Evolutionary conservation across 2,797 vertebrate genomes (phyloP), one percentile per base, ranked within the genome.

Genomic region (Chiroxiphia lanceolata): DNA sequence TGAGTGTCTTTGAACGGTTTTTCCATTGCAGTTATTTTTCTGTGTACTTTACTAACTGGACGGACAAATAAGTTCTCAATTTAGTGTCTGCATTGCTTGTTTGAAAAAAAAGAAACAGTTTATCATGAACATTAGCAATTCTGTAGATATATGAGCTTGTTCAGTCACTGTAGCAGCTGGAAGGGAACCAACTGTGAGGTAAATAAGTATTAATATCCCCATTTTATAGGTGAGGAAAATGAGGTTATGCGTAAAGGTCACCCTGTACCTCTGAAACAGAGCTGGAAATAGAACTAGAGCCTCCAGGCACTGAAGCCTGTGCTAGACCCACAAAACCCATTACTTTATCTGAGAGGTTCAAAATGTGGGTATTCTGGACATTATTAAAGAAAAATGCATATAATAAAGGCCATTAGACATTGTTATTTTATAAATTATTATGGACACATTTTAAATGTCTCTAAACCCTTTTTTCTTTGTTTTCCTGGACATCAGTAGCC

Each of bases 121-220:
- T 84, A 54, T 93, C 71, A 64, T 27, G 75, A 87, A n/a, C 68
- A 65, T 90, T 89, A 93, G 68, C 78, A 85, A 83, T 95, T 89
- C 76, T 95, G 78, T 90, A 94, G 86, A 71, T 77, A 47, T 50
- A 85, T 87, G 71, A 87, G 86, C 65, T 89, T 95, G 81, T 53
- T 90, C 90, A 90, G 83, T 92, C 88, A 83, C 86, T 34, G 50
- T 95, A 94, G 94, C 96, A 94, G 78, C 91, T 96, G 96, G 90
- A 96, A 92, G 47, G 88, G 92, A 96, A 95, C 95, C 94, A 94
- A 94, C 88, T 94, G 88, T 97, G 96, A 96, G 78, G 90, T 95
- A 96, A 96, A 96, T 96, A 92, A 93, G 74, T 92, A 83, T 95
- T 88, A 83, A 91, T 94, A 90, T 90, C 84, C 70, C 74, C 14